phyloP scores from a whole-genome alignment of 2,797 vertebrate genomes.

The Halcyon chelicuti region DNA sequence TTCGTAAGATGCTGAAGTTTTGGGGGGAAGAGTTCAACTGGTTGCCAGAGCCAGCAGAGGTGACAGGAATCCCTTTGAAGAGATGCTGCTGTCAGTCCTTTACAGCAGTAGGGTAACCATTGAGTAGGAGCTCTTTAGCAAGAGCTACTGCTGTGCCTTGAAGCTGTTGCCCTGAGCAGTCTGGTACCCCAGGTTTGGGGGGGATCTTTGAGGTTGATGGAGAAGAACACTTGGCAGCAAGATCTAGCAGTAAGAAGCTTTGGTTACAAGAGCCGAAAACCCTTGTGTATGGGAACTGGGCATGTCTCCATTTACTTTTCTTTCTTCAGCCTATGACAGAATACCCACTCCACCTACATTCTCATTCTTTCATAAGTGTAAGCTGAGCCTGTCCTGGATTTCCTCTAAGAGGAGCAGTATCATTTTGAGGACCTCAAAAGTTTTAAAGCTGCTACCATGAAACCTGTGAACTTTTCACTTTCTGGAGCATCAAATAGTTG shows the following conservation, averaged over 20 bases:
- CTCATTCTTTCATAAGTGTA: rapidly evolving
- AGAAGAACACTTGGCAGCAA: neutral
- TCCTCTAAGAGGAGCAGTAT: neutral
- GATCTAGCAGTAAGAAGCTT: neutral
- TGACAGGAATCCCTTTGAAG: neutral
- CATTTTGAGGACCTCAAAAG: constrained; percentile 3
- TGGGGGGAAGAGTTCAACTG: neutral
- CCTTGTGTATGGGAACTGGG: neutral
- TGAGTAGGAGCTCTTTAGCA: neutral
- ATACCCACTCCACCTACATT: neutral
- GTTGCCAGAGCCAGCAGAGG: neutral
- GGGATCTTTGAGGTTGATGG: neutral
- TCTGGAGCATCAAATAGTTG: constrained; percentile 29
- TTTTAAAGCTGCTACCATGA: constrained; percentile 1
- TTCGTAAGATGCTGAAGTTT: neutral
- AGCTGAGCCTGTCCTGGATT: neutral
- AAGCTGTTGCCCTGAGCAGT: neutral
- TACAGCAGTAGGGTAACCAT: neutral
- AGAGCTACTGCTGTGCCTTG: neutral
- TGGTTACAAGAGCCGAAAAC: neutral
- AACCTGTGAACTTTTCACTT: constrained; percentile 49
- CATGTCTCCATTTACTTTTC: neutral
- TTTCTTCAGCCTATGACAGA: rapidly evolving
- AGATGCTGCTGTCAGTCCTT: neutral
- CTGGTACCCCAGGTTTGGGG: neutral